phyloP scores from a whole-genome alignment of 2,888 invertebrate genomes.

The Lasius platythorax region DNA sequence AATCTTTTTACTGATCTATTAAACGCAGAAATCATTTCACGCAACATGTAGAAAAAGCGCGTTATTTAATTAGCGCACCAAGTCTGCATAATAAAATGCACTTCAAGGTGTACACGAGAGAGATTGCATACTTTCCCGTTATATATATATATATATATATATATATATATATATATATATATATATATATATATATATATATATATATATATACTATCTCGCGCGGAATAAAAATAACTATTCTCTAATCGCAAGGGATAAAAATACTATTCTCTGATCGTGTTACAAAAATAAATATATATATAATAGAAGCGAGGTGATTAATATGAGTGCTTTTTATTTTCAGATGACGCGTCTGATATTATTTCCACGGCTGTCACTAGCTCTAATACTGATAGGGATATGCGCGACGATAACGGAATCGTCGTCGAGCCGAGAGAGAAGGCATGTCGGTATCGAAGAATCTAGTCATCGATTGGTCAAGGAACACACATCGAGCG shows the following conservation, averaged over 20 bases:
- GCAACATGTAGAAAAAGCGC: conserved; percentile 15
- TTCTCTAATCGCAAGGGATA: background rate
- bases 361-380: conserved; percentile 52
- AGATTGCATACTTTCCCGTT: background rate
- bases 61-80: conserved; percentile 37
- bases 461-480: conserved; percentile 72
- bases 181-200: background rate
- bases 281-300: background rate
- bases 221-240: background rate
- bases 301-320: background rate
- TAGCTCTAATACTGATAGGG: conserved; percentile 68
- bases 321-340: conserved; percentile 15
- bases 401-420: conserved; percentile 60
- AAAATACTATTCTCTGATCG: conserved; percentile 18
- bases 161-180: no score
- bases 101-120: background rate
- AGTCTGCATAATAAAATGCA: background rate
- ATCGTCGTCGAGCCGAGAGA: conserved; percentile 63
- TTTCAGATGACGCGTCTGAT: conserved; percentile 71
- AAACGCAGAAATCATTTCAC: conserved; percentile 10
- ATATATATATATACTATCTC: background rate
- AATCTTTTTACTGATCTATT: conserved; percentile 35
- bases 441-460: conserved; percentile 67
- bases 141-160: no score
- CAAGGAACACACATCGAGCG: conserved; percentile 34